A percentile compares a stretch with the other conserved stretches of the same genome.
Conservation (phyloP, 2,888 invertebrate genomes). For the Salpingus planirostris region DNA sequence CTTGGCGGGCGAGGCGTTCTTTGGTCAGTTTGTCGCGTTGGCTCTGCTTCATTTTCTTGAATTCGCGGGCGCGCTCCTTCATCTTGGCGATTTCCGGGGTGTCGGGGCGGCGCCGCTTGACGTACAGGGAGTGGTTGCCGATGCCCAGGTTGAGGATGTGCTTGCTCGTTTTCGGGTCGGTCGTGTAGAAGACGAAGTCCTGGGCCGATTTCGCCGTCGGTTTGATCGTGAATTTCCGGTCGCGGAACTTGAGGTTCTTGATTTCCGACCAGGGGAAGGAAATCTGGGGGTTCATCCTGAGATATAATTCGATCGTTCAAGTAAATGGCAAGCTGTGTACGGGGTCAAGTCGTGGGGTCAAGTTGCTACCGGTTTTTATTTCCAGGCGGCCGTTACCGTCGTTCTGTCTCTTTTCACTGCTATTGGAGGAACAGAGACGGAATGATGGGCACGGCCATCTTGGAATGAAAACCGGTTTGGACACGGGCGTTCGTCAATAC, state of each 20-base stretch:
- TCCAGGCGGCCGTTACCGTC: no score
- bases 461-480: no score
- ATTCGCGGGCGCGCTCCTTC: conserved; percentile 96
- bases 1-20: conserved; percentile 87
- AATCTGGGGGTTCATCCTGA: conserved; percentile 89
- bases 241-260: conserved; percentile 97
- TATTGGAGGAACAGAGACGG: no score
- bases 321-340: no score
- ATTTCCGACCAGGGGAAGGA: conserved; percentile 99
- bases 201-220: conserved; percentile 98
- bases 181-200: conserved; percentile 96
- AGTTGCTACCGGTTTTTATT: no score
- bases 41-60: conserved; percentile 82
- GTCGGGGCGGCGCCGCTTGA: conserved; percentile 95
- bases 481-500: no score
- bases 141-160: conserved; percentile 95
- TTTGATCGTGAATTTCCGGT: conserved; percentile 97
- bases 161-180: conserved; percentile 93
- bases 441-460: no score
- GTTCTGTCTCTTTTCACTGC: no score
- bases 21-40: conserved; percentile 86
- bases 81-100: conserved; percentile 98
- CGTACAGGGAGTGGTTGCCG: conserved; percentile 98
- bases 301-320: no score
- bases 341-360: no score